Evolutionary conservation across 2,888 invertebrate genomes (phyloP).

Genomic region (Tenodera sinensis): DNA sequence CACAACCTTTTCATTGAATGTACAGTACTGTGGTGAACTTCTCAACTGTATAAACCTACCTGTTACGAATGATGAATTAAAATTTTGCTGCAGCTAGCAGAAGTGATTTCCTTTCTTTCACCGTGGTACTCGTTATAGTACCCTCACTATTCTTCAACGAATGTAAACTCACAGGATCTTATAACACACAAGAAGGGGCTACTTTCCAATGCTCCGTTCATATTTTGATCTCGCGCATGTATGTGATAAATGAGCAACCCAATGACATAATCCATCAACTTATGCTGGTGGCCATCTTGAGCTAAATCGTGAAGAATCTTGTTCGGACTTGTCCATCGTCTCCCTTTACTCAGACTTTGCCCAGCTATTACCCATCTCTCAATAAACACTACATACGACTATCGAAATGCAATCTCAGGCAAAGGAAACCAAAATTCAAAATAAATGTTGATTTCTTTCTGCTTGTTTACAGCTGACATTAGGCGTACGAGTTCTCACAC

Average conservation of each 20-base stretch:
- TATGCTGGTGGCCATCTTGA: conserved; percentile 8
- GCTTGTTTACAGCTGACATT: not conserved
- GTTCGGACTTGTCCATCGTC: not conserved
- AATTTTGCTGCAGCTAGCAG: not conserved
- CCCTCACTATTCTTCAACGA: no score
- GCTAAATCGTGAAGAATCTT: not conserved
- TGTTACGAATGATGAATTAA: not conserved
- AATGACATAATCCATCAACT: not conserved
- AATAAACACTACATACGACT: not conserved
- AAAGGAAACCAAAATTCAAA: not conserved
- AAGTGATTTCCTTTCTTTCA: no score
- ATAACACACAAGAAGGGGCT: no score
- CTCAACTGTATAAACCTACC: no score
- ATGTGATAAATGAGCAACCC: not conserved
- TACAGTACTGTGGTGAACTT: no score
- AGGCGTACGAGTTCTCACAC: not conserved
- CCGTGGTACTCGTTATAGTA: no score
- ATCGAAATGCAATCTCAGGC: not conserved
- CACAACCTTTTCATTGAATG: no score
- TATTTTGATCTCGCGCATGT: not conserved
- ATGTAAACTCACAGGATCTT: no score
- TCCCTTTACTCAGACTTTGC: not conserved
- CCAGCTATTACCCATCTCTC: not conserved
- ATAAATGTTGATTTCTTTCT: not conserved
- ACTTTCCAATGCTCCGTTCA: no score